phyloP scores from a whole-genome alignment of 2,797 vertebrate species.

The Gymnopithys bicolor region DNA sequence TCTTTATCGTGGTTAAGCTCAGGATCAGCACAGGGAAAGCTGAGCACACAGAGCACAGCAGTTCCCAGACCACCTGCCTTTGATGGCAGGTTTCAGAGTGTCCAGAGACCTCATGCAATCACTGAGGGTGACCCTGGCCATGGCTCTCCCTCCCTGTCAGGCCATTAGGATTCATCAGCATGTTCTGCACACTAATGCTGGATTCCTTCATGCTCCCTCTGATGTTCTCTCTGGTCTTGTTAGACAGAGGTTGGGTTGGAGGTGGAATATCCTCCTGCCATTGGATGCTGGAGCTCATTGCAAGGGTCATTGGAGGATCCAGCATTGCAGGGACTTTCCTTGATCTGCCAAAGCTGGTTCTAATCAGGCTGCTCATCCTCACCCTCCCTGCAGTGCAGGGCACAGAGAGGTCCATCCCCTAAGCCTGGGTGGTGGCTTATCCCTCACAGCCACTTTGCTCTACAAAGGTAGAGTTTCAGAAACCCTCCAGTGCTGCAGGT shows the following conservation, averaged over 20 bases:
- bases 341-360: neutral
- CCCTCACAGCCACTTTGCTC: neutral
- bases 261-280: neutral
- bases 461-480: neutral
- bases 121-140: neutral
- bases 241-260: neutral
- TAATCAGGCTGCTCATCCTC: neutral
- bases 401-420: neutral
- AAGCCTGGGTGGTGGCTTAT: neutral
- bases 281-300: accelerated
- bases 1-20: neutral
- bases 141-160: neutral
- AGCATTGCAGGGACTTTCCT: neutral
- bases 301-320: neutral
- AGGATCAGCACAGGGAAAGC: neutral
- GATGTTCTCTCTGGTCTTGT: neutral
- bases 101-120: accelerated
- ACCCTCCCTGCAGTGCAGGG: neutral
- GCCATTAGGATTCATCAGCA: neutral
- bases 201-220: neutral
- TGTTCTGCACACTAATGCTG: neutral
- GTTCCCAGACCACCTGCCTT: neutral
- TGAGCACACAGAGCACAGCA: accelerated
- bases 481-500: neutral
- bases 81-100: accelerated